Conservation (phyloP, 2,888 invertebrate species). For the Tanypteryx hageni region DNA sequence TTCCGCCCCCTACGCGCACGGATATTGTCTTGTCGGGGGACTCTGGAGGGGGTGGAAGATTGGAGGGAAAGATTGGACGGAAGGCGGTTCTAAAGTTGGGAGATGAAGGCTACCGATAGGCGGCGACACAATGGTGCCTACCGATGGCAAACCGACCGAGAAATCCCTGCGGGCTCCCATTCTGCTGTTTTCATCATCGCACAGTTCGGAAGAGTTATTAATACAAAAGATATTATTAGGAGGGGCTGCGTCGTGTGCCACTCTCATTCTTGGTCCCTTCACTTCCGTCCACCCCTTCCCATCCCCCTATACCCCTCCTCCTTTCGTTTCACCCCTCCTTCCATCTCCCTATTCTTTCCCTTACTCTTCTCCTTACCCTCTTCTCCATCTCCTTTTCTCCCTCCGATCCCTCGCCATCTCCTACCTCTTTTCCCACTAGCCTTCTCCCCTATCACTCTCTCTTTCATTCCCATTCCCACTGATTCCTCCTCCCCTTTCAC, state of each 20-base stretch:
- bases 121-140: constrained; percentile 22
- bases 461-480: too few relatives aligned
- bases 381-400: too few relatives aligned
- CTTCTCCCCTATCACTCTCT: too few relatives aligned
- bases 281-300: neutral
- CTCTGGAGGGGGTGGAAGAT: neutral
- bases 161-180: neutral
- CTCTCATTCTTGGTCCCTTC: neutral
- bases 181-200: constrained; percentile 44
- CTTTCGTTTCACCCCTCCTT: neutral
- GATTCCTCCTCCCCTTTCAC: too few relatives aligned
- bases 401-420: too few relatives aligned
- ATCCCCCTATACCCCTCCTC: neutral
- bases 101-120: constrained; percentile 36
- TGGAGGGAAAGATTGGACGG: neutral
- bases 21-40: constrained; percentile 17
- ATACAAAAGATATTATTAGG: constrained; percentile 44
- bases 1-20: neutral
- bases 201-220: constrained; percentile 45
- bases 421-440: too few relatives aligned
- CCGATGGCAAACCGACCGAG: neutral
- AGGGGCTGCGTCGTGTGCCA: neutral
- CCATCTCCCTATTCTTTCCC: neutral
- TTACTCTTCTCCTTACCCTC: neutral
- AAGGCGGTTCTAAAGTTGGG: neutral